Evolutionary conservation across 2,888 invertebrate species (phyloP).

Genomic region (Daptonema setosum): DNA sequence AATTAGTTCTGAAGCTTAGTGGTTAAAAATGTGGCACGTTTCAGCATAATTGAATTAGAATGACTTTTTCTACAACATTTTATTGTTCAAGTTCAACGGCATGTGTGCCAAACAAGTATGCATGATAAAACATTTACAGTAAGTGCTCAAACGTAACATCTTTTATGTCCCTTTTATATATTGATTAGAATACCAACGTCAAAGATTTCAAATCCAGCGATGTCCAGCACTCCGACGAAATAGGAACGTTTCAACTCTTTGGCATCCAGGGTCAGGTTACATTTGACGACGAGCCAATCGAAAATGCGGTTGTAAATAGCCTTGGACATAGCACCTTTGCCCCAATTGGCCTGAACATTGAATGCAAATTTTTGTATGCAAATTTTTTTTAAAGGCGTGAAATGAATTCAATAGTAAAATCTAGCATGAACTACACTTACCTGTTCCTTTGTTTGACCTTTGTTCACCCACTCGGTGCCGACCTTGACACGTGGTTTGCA

Average conservation of each 20-base stretch:
- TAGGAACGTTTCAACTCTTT: conserved; percentile 76
- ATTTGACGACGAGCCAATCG: conserved; percentile 33
- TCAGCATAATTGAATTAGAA: too few relatives aligned
- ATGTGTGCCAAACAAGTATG: too few relatives aligned
- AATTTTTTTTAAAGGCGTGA: not conserved
- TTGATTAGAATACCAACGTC: conserved; percentile 20
- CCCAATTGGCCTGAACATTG: conserved; percentile 17
- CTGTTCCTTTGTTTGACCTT: conserved; percentile 31
- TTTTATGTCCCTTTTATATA: too few relatives aligned
- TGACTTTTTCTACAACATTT: too few relatives aligned
- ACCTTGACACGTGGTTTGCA: conserved; percentile 31
- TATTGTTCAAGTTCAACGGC: too few relatives aligned
- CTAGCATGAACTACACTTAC: conserved; percentile 24
- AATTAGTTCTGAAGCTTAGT: too few relatives aligned
- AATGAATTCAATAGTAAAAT: not conserved
- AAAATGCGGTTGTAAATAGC: conserved; percentile 33
- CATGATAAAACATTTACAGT: too few relatives aligned
- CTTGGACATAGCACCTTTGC: conserved; percentile 31
- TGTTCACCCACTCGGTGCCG: conserved; percentile 30
- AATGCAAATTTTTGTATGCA: not conserved
- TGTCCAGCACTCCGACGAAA: conserved; percentile 34
- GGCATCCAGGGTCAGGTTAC: conserved; percentile 38
- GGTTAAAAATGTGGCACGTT: too few relatives aligned
- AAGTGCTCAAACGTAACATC: too few relatives aligned
- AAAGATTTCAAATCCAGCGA: conserved; percentile 37